These are phyloP conservation scores for Cinara cedri DNA, from an alignment of 2,888 invertebrate genomes.

Conservation along the genomic window DNA sequence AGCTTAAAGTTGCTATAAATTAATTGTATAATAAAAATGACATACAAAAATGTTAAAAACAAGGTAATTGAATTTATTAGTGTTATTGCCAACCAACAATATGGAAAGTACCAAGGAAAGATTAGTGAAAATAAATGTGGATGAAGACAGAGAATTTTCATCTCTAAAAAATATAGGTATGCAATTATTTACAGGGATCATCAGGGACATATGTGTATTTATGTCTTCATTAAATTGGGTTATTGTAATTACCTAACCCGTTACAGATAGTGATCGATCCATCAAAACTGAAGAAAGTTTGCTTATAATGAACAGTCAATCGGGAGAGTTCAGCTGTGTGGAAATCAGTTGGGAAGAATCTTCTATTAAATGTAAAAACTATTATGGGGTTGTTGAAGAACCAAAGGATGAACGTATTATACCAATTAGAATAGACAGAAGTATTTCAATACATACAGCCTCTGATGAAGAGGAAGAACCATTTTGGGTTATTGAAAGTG, in stretches of 20 bases:
- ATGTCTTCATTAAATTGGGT: constrained; percentile 39
- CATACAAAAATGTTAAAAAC: constrained; percentile 53
- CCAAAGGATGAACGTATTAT: constrained; percentile 63
- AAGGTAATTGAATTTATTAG: constrained; percentile 51
- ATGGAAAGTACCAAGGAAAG: background rate
- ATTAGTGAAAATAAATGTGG: constrained; percentile 11
- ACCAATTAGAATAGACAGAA: constrained; percentile 64
- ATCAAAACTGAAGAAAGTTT: constrained; percentile 45
- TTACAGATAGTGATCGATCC: constrained; percentile 49
- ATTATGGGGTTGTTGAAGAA: constrained; percentile 63
- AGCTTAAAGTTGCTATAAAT: constrained; percentile 43
- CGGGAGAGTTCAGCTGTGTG: constrained; percentile 44
- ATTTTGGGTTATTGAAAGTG: constrained; percentile 44
- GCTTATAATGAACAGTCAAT: constrained; percentile 40
- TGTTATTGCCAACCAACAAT: constrained; percentile 34
- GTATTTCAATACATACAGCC: constrained; percentile 72
- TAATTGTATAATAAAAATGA: constrained; percentile 16
- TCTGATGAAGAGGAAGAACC: constrained; percentile 64
- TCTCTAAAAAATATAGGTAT: constrained; percentile 38
- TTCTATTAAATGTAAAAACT: constrained; percentile 45
- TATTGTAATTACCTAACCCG: constrained; percentile 41
- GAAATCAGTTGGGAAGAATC: constrained; percentile 55
- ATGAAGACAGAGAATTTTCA: constrained; percentile 34
- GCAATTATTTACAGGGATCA: constrained; percentile 39
- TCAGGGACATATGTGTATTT: background rate